Evolutionary conservation across 2,797 vertebrate species (phyloP).

Genomic region (Morelia viridis): DNA sequence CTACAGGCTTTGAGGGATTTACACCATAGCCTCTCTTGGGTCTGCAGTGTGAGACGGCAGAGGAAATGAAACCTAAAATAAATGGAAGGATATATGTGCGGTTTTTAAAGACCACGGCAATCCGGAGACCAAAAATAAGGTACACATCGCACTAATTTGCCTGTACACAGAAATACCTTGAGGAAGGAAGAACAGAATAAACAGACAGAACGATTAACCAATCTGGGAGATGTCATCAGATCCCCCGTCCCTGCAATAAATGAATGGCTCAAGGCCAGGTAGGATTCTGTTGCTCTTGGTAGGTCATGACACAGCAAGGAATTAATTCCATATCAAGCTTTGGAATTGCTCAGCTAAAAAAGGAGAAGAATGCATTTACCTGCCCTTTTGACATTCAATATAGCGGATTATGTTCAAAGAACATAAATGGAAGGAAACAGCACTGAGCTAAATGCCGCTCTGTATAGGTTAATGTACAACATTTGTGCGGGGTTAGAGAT

Average conservation of each 20-base stretch:
- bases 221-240: background rate
- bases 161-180: background rate
- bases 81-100: background rate
- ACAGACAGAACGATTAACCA: background rate
- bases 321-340: background rate
- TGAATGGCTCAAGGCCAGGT: too few relatives aligned
- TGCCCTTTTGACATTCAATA: background rate
- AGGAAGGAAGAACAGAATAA: background rate
- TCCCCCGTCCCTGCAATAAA: background rate
- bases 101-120: background rate
- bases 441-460: background rate
- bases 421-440: background rate
- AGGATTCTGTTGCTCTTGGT: background rate
- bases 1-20: background rate
- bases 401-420: background rate
- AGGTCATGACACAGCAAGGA: background rate
- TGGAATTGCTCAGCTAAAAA: background rate
- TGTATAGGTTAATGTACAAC: background rate
- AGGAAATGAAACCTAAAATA: background rate
- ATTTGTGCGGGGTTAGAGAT: background rate
- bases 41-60: background rate
- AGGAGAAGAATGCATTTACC: too few relatives aligned
- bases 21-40: background rate
- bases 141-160: too few relatives aligned
- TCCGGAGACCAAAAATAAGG: background rate